A percentile compares a stretch with the other conserved stretches of the same genome.
These are phyloP conservation scores for Agrochola macilenta DNA, from an alignment of 2,888 invertebrate genomes.

Conservation along the genomic window DNA sequence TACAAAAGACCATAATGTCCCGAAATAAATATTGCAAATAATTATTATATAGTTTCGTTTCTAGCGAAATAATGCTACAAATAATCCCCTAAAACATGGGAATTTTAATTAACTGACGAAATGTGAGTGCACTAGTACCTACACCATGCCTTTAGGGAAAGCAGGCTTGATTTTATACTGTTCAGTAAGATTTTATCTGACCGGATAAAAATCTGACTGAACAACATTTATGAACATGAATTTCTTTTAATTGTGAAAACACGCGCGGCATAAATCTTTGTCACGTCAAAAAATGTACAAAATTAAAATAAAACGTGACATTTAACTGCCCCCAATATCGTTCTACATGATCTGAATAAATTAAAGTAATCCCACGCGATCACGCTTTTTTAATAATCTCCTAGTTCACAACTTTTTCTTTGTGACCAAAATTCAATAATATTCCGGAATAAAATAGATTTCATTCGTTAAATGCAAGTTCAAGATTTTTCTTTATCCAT, in stretches of 20 bases:
- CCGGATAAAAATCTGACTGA: background rate
- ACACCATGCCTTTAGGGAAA: background rate
- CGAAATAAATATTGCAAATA: background rate
- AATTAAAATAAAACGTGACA: slow-evolving; percentile 18
- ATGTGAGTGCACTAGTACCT: background rate
- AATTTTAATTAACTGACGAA: background rate
- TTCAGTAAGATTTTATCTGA: background rate
- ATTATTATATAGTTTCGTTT: background rate
- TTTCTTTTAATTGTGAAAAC: background rate
- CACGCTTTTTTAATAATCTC: slow-evolving; percentile 15
- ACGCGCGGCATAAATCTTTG: background rate
- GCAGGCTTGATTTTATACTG: background rate
- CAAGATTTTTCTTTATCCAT: slow-evolving; percentile 23
- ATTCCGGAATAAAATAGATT: background rate
- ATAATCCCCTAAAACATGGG: background rate
- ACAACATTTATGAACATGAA: background rate
- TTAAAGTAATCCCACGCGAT: slow-evolving; percentile 21
- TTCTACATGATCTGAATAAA: slow-evolving; percentile 26
- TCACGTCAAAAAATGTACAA: slow-evolving; percentile 1
- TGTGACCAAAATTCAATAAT: slow-evolving; percentile 31
- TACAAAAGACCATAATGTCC: background rate
- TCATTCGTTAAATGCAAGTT: slow-evolving; percentile 22
- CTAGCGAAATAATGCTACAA: background rate
- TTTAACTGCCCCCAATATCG: slow-evolving; percentile 2
- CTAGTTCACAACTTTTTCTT: slow-evolving; percentile 9